Evolutionary conservation across 2,113 vertebrate species (phyloP).

Genomic region (Indicator indicator): DNA sequence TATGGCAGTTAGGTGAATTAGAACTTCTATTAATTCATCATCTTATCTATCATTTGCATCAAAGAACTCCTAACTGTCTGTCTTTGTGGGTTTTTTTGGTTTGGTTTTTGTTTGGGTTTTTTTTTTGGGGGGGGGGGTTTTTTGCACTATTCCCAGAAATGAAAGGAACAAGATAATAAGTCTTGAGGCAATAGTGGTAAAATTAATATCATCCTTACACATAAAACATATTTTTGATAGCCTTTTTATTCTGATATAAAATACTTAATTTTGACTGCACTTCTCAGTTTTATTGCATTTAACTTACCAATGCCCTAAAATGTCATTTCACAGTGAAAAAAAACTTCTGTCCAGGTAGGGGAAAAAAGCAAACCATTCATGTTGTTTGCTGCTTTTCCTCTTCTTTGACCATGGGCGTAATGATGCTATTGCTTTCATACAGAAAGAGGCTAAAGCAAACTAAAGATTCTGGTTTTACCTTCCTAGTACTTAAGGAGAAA

Average conservation of each 20-base stretch:
- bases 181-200: background rate
- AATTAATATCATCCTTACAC: background rate
- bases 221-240: background rate
- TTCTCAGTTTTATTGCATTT: background rate
- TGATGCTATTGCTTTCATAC: background rate
- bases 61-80: background rate
- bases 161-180: background rate
- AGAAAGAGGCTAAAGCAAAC: no score
- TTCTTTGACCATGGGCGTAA: background rate
- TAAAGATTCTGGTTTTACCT: background rate
- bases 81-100: no score
- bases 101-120: no score
- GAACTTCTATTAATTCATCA: background rate
- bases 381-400: background rate
- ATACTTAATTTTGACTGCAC: background rate
- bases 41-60: background rate
- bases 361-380: background rate
- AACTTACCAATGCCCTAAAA: background rate
- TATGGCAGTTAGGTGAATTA: background rate
- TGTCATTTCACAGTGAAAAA: background rate
- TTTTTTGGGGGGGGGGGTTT: no score
- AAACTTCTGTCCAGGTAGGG: background rate
- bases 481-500: background rate
- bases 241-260: background rate
- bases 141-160: background rate